Evolutionary conservation across 2,888 invertebrate genomes (phyloP).

Genomic region (Diaphora mendica): DNA sequence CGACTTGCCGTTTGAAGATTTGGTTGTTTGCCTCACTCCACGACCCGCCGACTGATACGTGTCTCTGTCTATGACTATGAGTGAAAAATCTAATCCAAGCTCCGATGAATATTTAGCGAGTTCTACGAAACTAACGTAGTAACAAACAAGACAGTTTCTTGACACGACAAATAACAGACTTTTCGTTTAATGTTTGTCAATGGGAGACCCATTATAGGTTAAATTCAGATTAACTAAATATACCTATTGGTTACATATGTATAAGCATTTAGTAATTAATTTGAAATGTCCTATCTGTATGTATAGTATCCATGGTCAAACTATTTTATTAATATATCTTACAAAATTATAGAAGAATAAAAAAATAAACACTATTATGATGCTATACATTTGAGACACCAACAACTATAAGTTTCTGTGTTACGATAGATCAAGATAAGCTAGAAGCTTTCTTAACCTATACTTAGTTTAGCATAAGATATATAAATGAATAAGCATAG

Average conservation of each 20-base stretch:
- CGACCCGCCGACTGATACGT: constrained; percentile 33
- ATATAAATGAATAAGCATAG: no score
- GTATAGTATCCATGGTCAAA: no score
- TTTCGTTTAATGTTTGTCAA: background rate
- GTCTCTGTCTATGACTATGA: constrained; percentile 38
- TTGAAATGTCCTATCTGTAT: no score
- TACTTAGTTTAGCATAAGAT: no score
- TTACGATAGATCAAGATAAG: no score
- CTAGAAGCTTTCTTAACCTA: no score
- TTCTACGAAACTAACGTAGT: constrained; percentile 34
- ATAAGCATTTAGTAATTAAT: no score
- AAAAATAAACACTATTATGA: no score
- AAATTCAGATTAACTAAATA: background rate
- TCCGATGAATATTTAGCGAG: constrained; percentile 45
- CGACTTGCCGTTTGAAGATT: constrained; percentile 70
- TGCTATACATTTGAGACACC: no score
- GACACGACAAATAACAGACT: background rate
- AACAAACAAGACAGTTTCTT: constrained; percentile 15
- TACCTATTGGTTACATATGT: background rate
- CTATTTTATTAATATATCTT: no score
- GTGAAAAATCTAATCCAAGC: constrained; percentile 47
- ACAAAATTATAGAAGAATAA: no score
- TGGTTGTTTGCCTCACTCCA: constrained; percentile 60
- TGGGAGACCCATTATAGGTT: background rate
- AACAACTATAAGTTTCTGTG: no score